A percentile compares a stretch with the other conserved stretches of the same genome.
Evolutionary conservation across 1,140 invertebrate species (phyloP).

Genomic region (Nymphalis io): DNA sequence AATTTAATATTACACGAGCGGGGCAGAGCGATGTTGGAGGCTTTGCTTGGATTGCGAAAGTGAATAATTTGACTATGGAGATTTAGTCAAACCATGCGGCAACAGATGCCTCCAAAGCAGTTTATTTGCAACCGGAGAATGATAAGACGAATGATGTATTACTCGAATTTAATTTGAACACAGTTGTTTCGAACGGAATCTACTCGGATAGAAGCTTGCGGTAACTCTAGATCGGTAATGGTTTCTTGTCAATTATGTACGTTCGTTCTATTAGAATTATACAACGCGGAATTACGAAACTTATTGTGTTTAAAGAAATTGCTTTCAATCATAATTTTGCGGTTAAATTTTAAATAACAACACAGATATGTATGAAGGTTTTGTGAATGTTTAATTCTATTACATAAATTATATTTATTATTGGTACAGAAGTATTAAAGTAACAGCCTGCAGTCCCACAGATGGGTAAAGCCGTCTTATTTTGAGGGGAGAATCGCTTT

Average conservation of each 20-base stretch:
- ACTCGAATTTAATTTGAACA: slow-evolving; percentile 48
- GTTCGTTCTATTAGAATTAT: slow-evolving; percentile 27
- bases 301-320: slow-evolving; percentile 37
- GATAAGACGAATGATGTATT: slow-evolving; percentile 61
- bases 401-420: background rate
- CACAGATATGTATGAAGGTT: background rate
- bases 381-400: background rate
- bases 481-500: too few relatives aligned
- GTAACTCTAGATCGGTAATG: slow-evolving; percentile 41
- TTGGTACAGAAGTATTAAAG: background rate
- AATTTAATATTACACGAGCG: slow-evolving; percentile 76
- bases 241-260: slow-evolving; percentile 42
- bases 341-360: slow-evolving; percentile 15
- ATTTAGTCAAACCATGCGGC: slow-evolving; percentile 55
- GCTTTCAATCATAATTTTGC: slow-evolving; percentile 26
- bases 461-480: too few relatives aligned
- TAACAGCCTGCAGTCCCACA: background rate
- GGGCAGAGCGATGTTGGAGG: slow-evolving; percentile 50
- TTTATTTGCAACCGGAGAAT: slow-evolving; percentile 62
- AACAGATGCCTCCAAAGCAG: slow-evolving; percentile 56
- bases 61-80: slow-evolving; percentile 78
- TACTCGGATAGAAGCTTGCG: slow-evolving; percentile 44
- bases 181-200: slow-evolving; percentile 24
- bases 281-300: slow-evolving; percentile 34
- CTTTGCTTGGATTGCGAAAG: slow-evolving; percentile 73